Conservation (phyloP, 2,888 invertebrate genomes). For the Buathra laborator region DNA sequence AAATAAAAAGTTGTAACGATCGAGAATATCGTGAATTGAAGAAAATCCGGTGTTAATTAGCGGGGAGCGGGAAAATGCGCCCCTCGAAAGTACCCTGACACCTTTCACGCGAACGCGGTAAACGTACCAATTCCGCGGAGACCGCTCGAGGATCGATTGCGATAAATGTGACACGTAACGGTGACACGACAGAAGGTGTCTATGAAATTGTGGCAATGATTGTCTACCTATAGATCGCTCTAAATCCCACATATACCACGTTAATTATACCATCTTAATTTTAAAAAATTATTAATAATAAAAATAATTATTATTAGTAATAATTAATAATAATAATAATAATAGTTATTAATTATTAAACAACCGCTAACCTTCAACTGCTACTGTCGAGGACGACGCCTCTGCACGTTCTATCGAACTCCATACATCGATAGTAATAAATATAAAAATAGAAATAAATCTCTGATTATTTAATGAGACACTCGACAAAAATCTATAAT, state of each 20-base stretch:
- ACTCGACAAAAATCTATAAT: no score
- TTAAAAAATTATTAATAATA: no score
- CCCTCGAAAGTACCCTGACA: constrained; percentile 35
- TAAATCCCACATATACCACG: background rate
- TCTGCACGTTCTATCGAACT: background rate
- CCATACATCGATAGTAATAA: no score
- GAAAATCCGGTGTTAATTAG: background rate
- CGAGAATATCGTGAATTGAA: background rate
- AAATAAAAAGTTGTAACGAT: background rate
- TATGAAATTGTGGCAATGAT: background rate
- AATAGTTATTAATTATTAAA: background rate
- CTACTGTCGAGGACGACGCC: background rate
- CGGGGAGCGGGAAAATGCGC: background rate
- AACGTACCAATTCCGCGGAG: constrained; percentile 2
- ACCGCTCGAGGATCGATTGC: constrained; percentile 34
- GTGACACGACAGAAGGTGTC: constrained; percentile 15
- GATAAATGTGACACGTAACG: constrained; percentile 6
- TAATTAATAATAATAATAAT: no score
- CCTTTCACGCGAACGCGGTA: background rate
- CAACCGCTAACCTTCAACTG: background rate
- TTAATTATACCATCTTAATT: background rate
- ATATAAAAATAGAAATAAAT: no score
- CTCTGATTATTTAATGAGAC: no score
- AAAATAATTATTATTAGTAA: no score
- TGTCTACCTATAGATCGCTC: background rate